These are phyloP conservation scores for Tubulanus polymorphus DNA, from an alignment of 2,888 invertebrate species.

Conservation along the genomic window DNA sequence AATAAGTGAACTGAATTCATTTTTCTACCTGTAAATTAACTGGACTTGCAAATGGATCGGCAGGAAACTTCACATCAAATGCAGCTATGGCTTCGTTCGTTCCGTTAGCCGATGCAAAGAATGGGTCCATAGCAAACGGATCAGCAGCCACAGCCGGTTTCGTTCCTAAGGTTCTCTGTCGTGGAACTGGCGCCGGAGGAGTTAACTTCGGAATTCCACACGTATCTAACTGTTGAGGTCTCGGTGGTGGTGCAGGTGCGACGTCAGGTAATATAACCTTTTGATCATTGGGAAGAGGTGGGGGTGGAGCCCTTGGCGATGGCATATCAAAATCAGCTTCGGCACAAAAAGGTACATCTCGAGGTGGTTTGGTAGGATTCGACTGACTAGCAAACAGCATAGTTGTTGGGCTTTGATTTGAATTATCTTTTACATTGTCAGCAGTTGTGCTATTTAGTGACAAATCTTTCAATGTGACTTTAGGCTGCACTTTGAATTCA, in stretches of 20 bases:
- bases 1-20: too few relatives aligned
- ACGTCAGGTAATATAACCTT: constrained; percentile 8
- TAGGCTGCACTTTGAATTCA: too few relatives aligned
- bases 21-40: not conserved
- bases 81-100: not conserved
- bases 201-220: constrained; percentile 5
- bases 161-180: constrained; percentile 1
- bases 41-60: not conserved
- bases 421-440: too few relatives aligned
- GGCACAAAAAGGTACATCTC: too few relatives aligned
- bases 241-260: constrained; percentile 20
- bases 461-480: too few relatives aligned
- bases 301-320: constrained; percentile 30
- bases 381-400: too few relatives aligned
- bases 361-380: too few relatives aligned
- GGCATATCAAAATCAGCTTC: constrained; percentile 26
- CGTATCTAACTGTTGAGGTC: constrained; percentile 21
- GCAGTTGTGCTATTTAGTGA: too few relatives aligned
- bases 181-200: constrained; percentile 10
- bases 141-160: not conserved
- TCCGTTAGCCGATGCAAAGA: not conserved
- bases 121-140: not conserved
- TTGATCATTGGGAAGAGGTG: constrained; percentile 25
- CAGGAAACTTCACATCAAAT: not conserved
- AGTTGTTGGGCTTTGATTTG: too few relatives aligned